Percentiles rank a stretch among this genome's conserved stretches.
Conservation (phyloP, 2,113 vertebrate species). For the Synchiropus splendidus region DNA sequence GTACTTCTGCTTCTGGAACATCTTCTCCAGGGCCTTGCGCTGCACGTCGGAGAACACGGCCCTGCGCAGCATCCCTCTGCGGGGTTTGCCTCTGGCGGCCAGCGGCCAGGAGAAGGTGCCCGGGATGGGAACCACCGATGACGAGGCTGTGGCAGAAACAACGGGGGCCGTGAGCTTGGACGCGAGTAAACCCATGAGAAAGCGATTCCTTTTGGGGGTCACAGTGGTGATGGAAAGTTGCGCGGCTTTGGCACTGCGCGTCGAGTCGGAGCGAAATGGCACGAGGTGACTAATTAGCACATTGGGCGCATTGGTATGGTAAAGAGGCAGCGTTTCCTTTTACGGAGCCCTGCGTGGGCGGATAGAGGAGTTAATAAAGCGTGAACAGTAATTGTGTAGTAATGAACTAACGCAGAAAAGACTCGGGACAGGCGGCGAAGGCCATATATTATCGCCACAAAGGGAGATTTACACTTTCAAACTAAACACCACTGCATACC, state of each 20-base stretch:
- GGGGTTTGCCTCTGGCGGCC: conserved; percentile 84
- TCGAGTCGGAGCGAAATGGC: conserved; percentile 73
- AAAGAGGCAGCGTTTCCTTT: conserved; percentile 81
- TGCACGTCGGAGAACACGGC: conserved; percentile 96
- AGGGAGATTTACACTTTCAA: conserved; percentile 98
- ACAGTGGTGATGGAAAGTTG: too few relatives aligned
- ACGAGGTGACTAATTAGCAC: conserved; percentile 95
- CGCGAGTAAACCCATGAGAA: not conserved
- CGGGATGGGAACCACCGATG: conserved; percentile 85
- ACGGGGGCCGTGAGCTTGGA: not conserved
- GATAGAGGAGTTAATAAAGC: conserved; percentile 98
- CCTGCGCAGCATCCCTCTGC: conserved; percentile 89
- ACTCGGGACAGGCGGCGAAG: conserved; percentile 93
- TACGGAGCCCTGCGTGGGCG: conserved; percentile 71
- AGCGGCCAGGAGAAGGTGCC: conserved; percentile 95
- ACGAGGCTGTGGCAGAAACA: conserved; percentile 62
- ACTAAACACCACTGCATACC: conserved; percentile 95
- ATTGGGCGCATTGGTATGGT: conserved; percentile 85
- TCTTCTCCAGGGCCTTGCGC: conserved; percentile 94
- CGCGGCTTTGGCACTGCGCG: conserved; percentile 27
- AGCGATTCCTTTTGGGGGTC: not conserved
- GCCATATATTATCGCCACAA: conserved; percentile 97
- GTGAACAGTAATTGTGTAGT: conserved; percentile 99
- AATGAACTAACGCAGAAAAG: conserved; percentile 99
- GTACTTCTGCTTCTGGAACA: conserved; percentile 99